Evolutionary conservation across 2,113 vertebrate genomes (phyloP).

Genomic region (Uria lomvia): DNA sequence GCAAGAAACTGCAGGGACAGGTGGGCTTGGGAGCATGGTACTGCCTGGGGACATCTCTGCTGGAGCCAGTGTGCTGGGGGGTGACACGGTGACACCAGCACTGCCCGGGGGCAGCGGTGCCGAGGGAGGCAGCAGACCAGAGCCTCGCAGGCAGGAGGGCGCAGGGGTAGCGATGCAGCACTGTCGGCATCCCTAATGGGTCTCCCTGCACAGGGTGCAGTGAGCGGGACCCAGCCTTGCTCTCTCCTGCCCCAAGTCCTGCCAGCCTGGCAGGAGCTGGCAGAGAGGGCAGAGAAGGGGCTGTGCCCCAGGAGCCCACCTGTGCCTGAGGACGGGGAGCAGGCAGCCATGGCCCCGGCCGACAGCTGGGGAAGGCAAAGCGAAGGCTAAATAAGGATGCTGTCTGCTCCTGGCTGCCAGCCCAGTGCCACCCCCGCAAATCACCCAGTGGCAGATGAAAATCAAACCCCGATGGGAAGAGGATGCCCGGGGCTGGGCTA

Average conservation of each 20-base stretch:
- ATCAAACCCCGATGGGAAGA: neutral
- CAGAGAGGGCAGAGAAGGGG: neutral
- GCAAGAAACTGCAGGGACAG: neutral
- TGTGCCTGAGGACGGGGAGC: neutral
- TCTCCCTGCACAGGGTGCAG: neutral
- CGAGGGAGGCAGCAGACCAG: neutral
- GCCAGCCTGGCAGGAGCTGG: neutral
- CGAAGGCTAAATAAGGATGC: neutral
- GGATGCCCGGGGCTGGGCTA: neutral
- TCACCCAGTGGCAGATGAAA: neutral
- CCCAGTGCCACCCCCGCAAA: neutral
- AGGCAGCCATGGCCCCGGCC: accelerated
- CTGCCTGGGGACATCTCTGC: neutral
- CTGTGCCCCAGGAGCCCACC: accelerated
- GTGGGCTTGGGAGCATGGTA: accelerated
- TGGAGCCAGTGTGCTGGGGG: accelerated
- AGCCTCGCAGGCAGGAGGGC: neutral
- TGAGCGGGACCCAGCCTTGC: neutral
- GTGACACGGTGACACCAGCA: accelerated
- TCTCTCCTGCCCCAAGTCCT: neutral
- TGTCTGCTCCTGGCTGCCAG: neutral
- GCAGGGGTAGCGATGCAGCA: neutral
- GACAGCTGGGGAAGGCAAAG: neutral
- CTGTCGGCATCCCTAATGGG: neutral
- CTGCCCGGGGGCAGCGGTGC: neutral